Conservation (phyloP, 2,797 vertebrate species). For the Bucorvus abyssinicus region DNA sequence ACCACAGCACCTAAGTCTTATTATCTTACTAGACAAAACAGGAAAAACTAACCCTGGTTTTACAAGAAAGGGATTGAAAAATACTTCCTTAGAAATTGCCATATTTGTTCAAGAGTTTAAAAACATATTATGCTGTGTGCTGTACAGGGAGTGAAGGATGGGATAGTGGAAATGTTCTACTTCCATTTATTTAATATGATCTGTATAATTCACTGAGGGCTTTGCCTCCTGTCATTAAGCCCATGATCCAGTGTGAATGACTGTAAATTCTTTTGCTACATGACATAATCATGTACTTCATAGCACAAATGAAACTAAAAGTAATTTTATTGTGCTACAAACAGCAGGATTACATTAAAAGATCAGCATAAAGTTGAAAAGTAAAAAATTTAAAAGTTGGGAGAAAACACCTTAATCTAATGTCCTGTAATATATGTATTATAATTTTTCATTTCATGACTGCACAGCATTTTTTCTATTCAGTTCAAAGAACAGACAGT, state of each 20-base stretch:
- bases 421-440: not conserved
- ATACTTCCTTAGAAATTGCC: not conserved
- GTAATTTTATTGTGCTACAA: not conserved
- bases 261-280: not conserved
- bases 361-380: not conserved
- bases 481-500: not conserved
- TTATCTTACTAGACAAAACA: not conserved
- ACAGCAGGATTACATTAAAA: not conserved
- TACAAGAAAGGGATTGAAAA: not conserved
- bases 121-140: not conserved
- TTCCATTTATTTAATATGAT: not conserved
- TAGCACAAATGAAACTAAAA: not conserved
- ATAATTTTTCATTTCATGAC: not conserved
- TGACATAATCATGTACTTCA: not conserved
- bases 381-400: not conserved
- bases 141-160: not conserved
- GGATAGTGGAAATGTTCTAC: not conserved
- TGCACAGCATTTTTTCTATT: not conserved
- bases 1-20: not conserved
- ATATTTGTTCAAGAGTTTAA: not conserved
- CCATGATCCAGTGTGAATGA: not conserved
- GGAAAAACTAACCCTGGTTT: not conserved
- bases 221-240: conserved; percentile 14
- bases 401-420: not conserved
- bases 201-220: not conserved